Evolutionary conservation across 2,113 vertebrate genomes (phyloP), one percentile per base, ranked within the genome.

Genomic region (Mystacornis crossleyi): DNA sequence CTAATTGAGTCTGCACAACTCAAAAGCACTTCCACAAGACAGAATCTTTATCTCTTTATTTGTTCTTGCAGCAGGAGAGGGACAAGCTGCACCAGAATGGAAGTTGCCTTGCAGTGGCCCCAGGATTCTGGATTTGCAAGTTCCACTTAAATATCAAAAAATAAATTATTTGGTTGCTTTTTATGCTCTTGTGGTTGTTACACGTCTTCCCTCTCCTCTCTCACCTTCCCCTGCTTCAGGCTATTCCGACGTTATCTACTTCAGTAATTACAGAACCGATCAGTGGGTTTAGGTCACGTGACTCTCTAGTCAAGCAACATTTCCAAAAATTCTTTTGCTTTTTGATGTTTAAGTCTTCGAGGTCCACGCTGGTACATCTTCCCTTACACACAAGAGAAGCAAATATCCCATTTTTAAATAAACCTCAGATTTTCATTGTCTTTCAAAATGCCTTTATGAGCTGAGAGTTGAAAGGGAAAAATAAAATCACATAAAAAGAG

Each of bases 401-500:
- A 50, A 73, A n/a, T 19, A 31, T 26, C 17, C 48, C 8, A 14
- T 18, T 81, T 54, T 12, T 5, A 86, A 73, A 60, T 29, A 69
- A 73, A 70, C 12, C 24, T 66, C 29, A 14, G 29, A 12, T 65
- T 70, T 90, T 40, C 6, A 1, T 34, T 28, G 12, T 18, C 29
- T 62, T 67, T 81, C 47, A 53, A 31, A 45, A 62, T n/a, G 10
- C 11, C 38, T 53, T 58, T 18, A 12, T 31, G 38, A 78, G 10
- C 43, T 62, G 42, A 8, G 21, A 3, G 14, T 33, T 40, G 31
- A 53, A 69, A 92, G 16, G 25, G 29, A 36, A 48, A 19, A 20
- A 21, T 2, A 9, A 20, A 43, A 14, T 13, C 5, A 3, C 13
- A 1, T 45, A 40, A 3, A 50, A 40, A 4, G 13, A 14, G 7